phyloP scores from a whole-genome alignment of 2,888 invertebrate genomes.

The Scelioninae gen. 1 region DNA sequence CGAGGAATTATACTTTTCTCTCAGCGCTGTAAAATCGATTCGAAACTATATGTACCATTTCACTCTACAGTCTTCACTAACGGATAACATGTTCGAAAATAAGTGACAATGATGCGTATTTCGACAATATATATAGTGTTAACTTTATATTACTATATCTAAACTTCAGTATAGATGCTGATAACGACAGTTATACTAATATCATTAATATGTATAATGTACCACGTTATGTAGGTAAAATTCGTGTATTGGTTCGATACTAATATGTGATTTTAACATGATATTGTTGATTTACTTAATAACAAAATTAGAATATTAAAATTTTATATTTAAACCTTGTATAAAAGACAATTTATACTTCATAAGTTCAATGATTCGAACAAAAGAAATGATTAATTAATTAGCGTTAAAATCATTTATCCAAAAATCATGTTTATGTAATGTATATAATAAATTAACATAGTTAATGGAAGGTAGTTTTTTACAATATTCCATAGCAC shows the following conservation, averaged over 20 bases:
- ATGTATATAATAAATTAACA: background rate
- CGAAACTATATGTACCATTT: slow-evolving; percentile 32
- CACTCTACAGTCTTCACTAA: slow-evolving; percentile 12
- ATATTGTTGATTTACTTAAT: background rate
- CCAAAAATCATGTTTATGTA: too few relatives aligned
- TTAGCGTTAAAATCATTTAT: too few relatives aligned
- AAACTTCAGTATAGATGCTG: slow-evolving; percentile 53
- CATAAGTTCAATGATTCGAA: too few relatives aligned
- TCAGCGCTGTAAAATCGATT: slow-evolving; percentile 51
- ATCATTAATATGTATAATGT: slow-evolving; percentile 47
- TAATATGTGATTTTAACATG: slow-evolving; percentile 7
- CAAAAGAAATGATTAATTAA: too few relatives aligned
- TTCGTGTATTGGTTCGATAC: slow-evolving; percentile 7
- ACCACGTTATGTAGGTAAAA: slow-evolving; percentile 33
- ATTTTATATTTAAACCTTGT: too few relatives aligned
- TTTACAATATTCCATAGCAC: slow-evolving; percentile 10
- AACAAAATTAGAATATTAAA: too few relatives aligned
- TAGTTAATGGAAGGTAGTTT: background rate
- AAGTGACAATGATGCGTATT: slow-evolving; percentile 13
- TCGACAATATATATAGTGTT: slow-evolving; percentile 19
- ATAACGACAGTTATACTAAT: slow-evolving; percentile 45
- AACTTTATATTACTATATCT: slow-evolving; percentile 42
- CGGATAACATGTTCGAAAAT: slow-evolving; percentile 15
- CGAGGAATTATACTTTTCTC: slow-evolving; percentile 50
- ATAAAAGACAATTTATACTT: too few relatives aligned